phyloP scores from a whole-genome alignment of 2,113 vertebrate genomes.

The Axis porcinus region DNA sequence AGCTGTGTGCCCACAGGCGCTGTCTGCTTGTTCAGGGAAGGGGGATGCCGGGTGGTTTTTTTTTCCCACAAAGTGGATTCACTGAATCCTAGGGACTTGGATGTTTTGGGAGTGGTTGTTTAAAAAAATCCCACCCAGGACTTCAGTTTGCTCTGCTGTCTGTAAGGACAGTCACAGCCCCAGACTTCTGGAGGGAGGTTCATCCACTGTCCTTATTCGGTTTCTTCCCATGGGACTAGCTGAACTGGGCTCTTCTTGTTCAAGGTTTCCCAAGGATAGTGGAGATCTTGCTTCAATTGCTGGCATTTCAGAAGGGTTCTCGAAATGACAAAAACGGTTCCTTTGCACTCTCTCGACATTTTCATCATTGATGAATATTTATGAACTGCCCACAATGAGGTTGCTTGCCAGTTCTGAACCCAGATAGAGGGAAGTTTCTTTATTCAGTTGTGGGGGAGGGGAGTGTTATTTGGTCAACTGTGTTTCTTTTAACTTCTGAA shows the following conservation, averaged over 20 bases:
- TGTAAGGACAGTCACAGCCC: neutral
- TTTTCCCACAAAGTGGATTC: neutral
- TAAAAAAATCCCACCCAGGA: neutral
- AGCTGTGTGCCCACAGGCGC: neutral
- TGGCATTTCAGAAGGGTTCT: constrained; percentile 31
- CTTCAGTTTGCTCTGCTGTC: neutral
- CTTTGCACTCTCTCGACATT: neutral
- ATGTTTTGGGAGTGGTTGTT: neutral
- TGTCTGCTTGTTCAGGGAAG: neutral
- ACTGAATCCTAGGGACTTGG: neutral
- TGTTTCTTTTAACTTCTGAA: constrained; percentile 25
- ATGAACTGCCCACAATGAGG: neutral
- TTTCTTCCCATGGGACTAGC: neutral
- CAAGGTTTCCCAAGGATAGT: neutral
- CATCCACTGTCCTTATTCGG: neutral
- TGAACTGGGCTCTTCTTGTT: neutral
- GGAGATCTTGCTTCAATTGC: neutral
- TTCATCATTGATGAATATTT: constrained; percentile 29
- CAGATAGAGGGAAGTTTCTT: neutral
- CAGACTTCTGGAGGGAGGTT: neutral
- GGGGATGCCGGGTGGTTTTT: neutral
- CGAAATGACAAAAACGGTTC: neutral
- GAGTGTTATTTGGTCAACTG: neutral
- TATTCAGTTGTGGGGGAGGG: neutral
- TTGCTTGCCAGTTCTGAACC: constrained; percentile 16